Percentiles rank a stretch among this genome's conserved stretches.
phyloP scores from a whole-genome alignment of 30 jellyfish, hydroid and myxozoan species.

The Hydra vulgaris region DNA sequence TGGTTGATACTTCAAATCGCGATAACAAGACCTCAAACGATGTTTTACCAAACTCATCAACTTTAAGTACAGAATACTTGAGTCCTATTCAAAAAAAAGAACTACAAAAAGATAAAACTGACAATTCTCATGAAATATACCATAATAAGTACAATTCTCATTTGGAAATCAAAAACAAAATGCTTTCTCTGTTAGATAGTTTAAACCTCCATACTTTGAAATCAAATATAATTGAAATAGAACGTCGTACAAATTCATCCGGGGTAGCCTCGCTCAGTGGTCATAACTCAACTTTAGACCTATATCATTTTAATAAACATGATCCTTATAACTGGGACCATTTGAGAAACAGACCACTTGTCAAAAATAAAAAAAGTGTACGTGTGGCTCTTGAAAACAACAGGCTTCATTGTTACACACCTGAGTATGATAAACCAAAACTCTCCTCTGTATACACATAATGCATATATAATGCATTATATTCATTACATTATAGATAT shows the following conservation, averaged over 20 bases:
- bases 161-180: background rate
- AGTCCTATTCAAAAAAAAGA: background rate
- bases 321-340: background rate
- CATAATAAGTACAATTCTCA: background rate
- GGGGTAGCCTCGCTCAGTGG: background rate
- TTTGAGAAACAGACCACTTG: background rate
- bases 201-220: background rate
- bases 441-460: background rate
- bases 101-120: background rate
- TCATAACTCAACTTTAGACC: background rate
- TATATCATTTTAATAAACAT: background rate
- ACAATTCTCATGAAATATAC: background rate
- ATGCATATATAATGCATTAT: too few species aligned
- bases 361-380: constrained; percentile 1
- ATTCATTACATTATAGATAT: too few species aligned
- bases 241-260: background rate
- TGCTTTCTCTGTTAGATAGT: background rate
- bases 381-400: constrained; percentile 25
- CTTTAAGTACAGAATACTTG: background rate
- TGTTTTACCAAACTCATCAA: background rate
- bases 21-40: background rate
- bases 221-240: background rate
- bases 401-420: constrained; percentile 19
- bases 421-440: constrained; percentile 14
- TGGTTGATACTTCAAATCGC: background rate